These are phyloP conservation scores for Pasiphila rectangulata DNA, from an alignment of 2,888 invertebrate genomes.

Conservation along the genomic window DNA sequence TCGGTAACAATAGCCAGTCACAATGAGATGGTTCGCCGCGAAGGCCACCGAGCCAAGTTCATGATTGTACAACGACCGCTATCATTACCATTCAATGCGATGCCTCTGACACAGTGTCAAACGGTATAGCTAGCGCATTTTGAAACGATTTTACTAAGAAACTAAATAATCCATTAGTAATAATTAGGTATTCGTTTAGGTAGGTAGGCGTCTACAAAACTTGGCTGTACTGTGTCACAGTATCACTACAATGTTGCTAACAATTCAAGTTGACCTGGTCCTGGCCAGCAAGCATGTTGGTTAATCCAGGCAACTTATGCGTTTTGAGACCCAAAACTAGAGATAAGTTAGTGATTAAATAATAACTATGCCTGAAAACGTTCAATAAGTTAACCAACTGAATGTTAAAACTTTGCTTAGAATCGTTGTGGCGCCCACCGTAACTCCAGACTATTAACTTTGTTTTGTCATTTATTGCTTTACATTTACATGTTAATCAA, in stretches of 20 bases:
- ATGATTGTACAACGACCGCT: slow-evolving; percentile 70
- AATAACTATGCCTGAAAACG: no score
- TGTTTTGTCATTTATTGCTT: slow-evolving; percentile 25
- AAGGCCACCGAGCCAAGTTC: slow-evolving; percentile 72
- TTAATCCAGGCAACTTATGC: no score
- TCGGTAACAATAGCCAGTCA: slow-evolving; percentile 44
- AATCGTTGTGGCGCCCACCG: slow-evolving; percentile 44
- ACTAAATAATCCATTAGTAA: no score
- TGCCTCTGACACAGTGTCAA: slow-evolving; percentile 33
- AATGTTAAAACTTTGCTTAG: neutral
- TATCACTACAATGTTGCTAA: no score
- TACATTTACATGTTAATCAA: slow-evolving; percentile 33
- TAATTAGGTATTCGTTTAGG: no score
- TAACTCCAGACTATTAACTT: slow-evolving; percentile 39
- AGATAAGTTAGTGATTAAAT: no score
- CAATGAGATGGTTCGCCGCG: slow-evolving; percentile 58
- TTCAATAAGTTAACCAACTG: slow-evolving; percentile 9
- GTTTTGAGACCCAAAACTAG: no score
- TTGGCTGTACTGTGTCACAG: no score
- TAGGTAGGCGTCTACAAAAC: no score
- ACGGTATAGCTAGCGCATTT: slow-evolving; percentile 11
- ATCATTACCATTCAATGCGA: slow-evolving; percentile 70
- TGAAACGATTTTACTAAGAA: no score
- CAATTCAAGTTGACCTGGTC: no score
- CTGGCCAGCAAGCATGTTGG: no score